A percentile compares a stretch with the other conserved stretches of the same genome.
Evolutionary conservation across 2,113 vertebrate genomes (phyloP).

Genomic region (Sardina pilchardus): DNA sequence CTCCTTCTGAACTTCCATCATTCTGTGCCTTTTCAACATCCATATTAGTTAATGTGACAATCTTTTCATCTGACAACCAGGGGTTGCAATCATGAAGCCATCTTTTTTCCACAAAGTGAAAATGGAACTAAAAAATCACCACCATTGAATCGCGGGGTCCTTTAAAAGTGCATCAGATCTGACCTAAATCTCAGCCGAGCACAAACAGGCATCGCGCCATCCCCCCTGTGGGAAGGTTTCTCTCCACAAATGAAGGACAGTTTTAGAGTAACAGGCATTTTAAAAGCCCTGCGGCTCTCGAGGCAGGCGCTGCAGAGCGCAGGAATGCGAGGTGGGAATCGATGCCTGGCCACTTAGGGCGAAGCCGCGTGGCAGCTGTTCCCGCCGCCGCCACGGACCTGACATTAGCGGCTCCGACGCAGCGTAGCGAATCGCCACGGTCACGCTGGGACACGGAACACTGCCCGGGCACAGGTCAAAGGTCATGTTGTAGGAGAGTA

Average conservation of each 20-base stretch:
- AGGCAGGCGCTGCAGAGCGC: not conserved
- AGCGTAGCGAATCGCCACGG: not conserved
- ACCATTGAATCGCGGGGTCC: not conserved
- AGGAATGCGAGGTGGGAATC: constrained; percentile 8
- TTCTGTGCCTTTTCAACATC: too few relatives aligned
- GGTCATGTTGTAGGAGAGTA: not conserved
- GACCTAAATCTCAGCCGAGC: not conserved
- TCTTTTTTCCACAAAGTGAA: not conserved
- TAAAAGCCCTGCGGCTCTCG: not conserved
- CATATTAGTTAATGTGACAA: too few relatives aligned
- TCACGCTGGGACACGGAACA: not conserved
- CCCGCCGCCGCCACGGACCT: not conserved
- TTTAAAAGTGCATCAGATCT: not conserved
- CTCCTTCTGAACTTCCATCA: too few relatives aligned
- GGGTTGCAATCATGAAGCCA: not conserved
- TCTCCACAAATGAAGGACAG: not conserved
- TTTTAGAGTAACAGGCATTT: not conserved
- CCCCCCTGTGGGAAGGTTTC: not conserved
- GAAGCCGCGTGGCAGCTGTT: not conserved
- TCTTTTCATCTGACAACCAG: too few relatives aligned
- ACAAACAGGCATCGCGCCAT: not conserved
- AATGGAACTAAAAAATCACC: too few relatives aligned
- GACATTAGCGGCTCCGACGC: not conserved
- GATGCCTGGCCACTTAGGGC: not conserved
- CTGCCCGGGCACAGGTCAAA: not conserved